Evolutionary conservation across 2,888 invertebrate species (phyloP), one percentile per base, ranked within the genome.

Genomic region (Lithosia quadra): DNA sequence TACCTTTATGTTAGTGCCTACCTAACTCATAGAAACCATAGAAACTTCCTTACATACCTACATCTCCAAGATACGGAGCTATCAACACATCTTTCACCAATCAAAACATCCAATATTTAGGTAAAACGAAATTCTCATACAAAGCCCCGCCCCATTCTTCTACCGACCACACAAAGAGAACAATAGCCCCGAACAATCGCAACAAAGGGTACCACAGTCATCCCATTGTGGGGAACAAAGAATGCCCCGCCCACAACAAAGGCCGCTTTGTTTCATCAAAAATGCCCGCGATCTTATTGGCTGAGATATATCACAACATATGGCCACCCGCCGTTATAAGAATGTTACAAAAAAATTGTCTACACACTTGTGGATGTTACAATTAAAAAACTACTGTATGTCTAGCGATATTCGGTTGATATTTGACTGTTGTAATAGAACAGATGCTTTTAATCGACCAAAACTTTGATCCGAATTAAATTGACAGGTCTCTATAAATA

Each of bases 171-270:
- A 86, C 84, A 85, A 84, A 81, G 49, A 69, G 79, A 87, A 92
- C 91, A 92, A 92, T 81, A 72, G 84, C 80, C 83, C 88, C 72
- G 76, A 36, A 92, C 91, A 92, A 94, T 86, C 86, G 81, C 78
- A 73, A 94, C 92, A 94, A 94, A 91, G 91, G 91, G 90, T 80
- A 80, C 83, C 72, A 83, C 90, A 90, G 89, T 93, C 94, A 91
- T 93, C 91, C 95, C 88, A 94, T 94, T 95, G 95, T 94, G 74
- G 90, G 81, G 81, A 83, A 95, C 94, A 94, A 95, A 77, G 85
- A 77, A 82, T 71, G 89, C 92, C 87, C 80, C 92, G 91, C 93
- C 94, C 90, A 80, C 82, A 84, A 88, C 90, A 90, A 88, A 89
- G 84, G 85, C 91, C 88, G 92, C 86, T 78, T 94, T 94, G 95